phyloP scores from a whole-genome alignment of 1,140 invertebrate species.

The Diploscapter pachys region DNA sequence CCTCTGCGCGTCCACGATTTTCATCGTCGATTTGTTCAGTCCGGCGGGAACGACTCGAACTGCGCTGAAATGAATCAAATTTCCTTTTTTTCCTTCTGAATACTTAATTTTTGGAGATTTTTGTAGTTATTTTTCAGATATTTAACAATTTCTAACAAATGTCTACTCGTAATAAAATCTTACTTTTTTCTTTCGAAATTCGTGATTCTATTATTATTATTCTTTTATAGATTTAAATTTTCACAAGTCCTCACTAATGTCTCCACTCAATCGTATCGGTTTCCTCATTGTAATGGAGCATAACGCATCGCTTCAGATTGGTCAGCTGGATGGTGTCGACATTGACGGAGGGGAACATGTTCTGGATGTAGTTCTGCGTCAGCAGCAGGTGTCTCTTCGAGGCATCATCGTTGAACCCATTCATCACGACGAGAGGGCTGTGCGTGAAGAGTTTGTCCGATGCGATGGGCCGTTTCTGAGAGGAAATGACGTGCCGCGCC shows the following conservation, averaged over 20 bases:
- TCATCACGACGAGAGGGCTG: constrained; percentile 84
- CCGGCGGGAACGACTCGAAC: constrained; percentile 71
- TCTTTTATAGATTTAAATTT: not conserved
- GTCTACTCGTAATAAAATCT: no score
- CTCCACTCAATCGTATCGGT: constrained; percentile 85
- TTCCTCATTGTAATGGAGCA: constrained; percentile 82
- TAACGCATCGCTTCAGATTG: constrained; percentile 80
- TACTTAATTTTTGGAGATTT: no score
- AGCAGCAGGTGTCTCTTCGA: constrained; percentile 78
- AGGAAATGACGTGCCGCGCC: constrained; percentile 78
- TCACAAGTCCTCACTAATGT: constrained; percentile 71
- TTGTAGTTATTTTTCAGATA: no score
- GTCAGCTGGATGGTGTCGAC: constrained; percentile 82
- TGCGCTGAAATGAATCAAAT: constrained; percentile 8
- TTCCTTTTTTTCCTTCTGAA: no score
- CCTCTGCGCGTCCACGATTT: constrained; percentile 78
- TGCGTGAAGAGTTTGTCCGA: constrained; percentile 76
- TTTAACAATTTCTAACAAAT: no score
- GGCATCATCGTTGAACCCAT: constrained; percentile 75
- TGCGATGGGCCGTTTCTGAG: constrained; percentile 73
- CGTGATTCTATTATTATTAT: no score
- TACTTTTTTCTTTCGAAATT: no score
- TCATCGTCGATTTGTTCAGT: constrained; percentile 85
- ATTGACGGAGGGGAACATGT: constrained; percentile 96
- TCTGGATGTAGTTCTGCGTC: constrained; percentile 91